Conservation (phyloP, 1,140 invertebrate species). For the Nasonia longicornis region DNA sequence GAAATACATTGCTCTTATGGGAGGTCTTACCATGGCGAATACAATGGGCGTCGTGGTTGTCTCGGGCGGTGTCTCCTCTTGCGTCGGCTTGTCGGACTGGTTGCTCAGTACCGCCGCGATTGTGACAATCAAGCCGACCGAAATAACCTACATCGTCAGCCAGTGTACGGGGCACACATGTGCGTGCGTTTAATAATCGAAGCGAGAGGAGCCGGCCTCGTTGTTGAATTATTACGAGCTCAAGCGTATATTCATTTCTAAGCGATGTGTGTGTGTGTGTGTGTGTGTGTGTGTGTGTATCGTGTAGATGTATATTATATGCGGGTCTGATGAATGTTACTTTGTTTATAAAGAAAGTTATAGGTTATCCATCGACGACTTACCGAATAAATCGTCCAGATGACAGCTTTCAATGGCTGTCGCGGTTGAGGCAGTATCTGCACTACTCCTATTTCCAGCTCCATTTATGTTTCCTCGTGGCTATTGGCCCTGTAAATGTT, state of each 20-base stretch:
- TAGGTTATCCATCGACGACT: neutral
- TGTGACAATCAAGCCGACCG: slow-evolving; percentile 5
- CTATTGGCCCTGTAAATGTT: too few relatives aligned
- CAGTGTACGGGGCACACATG: neutral
- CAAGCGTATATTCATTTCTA: too few relatives aligned
- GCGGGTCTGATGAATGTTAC: too few relatives aligned
- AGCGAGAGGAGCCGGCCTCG: neutral
- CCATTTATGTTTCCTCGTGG: neutral
- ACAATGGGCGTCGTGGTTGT: too few relatives aligned
- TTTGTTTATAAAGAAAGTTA: neutral
- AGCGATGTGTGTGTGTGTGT: too few relatives aligned
- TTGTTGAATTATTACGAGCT: neutral
- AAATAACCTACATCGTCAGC: neutral
- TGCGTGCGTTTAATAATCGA: neutral
- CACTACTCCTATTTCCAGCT: neutral
- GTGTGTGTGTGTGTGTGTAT: too few relatives aligned
- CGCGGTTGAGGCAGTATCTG: slow-evolving; percentile 9
- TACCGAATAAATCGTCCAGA: slow-evolving; percentile 16
- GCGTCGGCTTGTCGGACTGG: neutral
- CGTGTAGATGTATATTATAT: too few relatives aligned
- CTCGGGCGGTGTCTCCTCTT: too few relatives aligned
- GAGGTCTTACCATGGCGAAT: too few relatives aligned
- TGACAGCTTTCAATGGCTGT: neutral
- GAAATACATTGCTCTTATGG: too few relatives aligned
- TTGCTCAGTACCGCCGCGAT: neutral